Conservation (phyloP, 2,797 vertebrate species). For the Rousettus madagascariensis region DNA sequence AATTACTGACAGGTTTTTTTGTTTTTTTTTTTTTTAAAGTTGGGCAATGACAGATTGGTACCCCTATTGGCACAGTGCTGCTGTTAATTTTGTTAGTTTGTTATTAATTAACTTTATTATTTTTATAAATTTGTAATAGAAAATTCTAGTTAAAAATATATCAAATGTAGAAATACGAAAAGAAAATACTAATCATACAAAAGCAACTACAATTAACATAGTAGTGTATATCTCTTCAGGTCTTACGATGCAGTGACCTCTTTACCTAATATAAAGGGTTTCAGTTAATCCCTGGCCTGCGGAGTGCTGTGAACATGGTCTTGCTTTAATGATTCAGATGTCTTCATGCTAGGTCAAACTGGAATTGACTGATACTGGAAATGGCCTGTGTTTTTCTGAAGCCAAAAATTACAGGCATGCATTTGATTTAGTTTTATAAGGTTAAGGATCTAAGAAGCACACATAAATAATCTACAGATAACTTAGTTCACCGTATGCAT, state of each 20-base stretch:
- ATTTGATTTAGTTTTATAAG: slow-evolving; percentile 27
- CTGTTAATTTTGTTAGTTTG: not conserved
- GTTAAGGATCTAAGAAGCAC: not conserved
- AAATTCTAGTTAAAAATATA: not conserved
- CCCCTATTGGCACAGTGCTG: not conserved
- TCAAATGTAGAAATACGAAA: not conserved
- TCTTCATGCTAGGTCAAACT: not conserved
- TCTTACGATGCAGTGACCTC: not conserved
- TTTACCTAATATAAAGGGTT: not conserved
- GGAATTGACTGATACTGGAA: not conserved
- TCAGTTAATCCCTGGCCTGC: not conserved
- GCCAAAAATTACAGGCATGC: not conserved
- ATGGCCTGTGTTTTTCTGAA: not conserved
- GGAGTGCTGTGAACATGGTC: not conserved
- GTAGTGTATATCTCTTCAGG: not conserved
- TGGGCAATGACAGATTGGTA: not conserved
- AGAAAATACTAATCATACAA: not conserved
- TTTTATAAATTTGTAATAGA: not conserved
- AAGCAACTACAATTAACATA: not conserved
- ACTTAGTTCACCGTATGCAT: not conserved
- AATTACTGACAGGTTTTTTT: not conserved
- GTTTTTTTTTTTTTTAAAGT: not conserved
- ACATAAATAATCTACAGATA: not conserved
- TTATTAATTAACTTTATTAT: not conserved
- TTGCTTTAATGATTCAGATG: not conserved